Conservation (phyloP, 2,888 invertebrate species). For the Trissoscelio sp. region DNA sequence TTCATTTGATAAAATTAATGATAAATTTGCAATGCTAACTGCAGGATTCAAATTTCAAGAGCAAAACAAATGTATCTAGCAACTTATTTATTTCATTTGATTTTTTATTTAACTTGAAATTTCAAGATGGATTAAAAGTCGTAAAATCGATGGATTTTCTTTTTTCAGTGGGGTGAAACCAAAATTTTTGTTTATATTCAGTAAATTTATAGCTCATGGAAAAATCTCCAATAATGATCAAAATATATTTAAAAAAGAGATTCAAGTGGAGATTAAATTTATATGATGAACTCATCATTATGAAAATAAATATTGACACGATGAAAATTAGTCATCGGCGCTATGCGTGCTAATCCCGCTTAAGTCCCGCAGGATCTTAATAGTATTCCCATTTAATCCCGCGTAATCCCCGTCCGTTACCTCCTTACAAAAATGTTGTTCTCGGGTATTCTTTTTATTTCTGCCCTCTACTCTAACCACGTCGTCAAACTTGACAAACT, state of each 20-base stretch:
- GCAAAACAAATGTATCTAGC: too few relatives aligned
- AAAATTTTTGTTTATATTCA: too few relatives aligned
- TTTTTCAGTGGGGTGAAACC: too few relatives aligned
- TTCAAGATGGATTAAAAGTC: too few relatives aligned
- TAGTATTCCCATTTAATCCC: slow-evolving; percentile 43
- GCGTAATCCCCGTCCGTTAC: slow-evolving; percentile 44
- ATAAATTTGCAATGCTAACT: too few relatives aligned
- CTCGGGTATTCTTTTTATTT: too few relatives aligned
- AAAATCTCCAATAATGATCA: too few relatives aligned
- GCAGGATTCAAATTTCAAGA: too few relatives aligned
- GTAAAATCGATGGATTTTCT: too few relatives aligned
- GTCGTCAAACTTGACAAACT: slow-evolving; percentile 57
- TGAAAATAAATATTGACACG: slow-evolving; percentile 62
- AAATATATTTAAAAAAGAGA: neutral
- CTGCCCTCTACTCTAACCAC: neutral
- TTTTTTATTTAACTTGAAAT: too few relatives aligned
- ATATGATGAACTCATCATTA: slow-evolving; percentile 45
- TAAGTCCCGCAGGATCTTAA: slow-evolving; percentile 53
- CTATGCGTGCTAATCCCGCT: slow-evolving; percentile 46
- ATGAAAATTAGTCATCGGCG: slow-evolving; percentile 52
- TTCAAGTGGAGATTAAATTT: neutral
- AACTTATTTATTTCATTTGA: too few relatives aligned
- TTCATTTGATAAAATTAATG: neutral
- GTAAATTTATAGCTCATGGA: too few relatives aligned
- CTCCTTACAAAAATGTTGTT: slow-evolving; percentile 3